phyloP scores from a whole-genome alignment of 2,797 vertebrate genomes.

The Sebastolobus alascanus region DNA sequence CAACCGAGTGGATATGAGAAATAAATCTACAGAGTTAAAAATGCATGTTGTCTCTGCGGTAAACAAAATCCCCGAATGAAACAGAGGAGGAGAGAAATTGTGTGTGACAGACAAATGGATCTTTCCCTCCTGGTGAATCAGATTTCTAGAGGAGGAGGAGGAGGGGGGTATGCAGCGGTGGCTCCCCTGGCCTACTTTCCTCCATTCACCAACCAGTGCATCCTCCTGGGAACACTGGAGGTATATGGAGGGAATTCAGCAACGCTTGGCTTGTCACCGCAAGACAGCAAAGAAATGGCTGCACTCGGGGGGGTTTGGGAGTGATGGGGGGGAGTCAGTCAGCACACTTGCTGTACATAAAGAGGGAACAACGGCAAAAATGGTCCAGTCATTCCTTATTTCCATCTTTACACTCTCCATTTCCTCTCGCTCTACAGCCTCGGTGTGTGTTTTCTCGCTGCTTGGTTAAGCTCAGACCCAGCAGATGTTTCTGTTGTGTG shows the following conservation, averaged over 20 bases:
- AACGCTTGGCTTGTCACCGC: slow-evolving; percentile 79
- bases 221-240: slow-evolving; percentile 72
- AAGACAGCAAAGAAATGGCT: slow-evolving; percentile 64
- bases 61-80: slow-evolving; percentile 50
- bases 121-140: slow-evolving; percentile 59
- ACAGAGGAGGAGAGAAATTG: slow-evolving; percentile 50
- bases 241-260: slow-evolving; percentile 70
- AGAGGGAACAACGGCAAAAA: slow-evolving; percentile 34
- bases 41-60: slow-evolving; percentile 38
- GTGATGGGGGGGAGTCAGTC: slow-evolving; percentile 34
- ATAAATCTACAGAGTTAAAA: slow-evolving; percentile 35
- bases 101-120: slow-evolving; percentile 69
- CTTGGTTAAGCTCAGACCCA: slow-evolving; percentile 40
- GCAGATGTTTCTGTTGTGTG: slow-evolving; percentile 64
- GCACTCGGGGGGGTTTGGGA: slow-evolving; percentile 32
- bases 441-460: slow-evolving; percentile 12
- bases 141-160: slow-evolving; percentile 52
- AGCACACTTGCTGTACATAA: slow-evolving; percentile 53
- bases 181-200: slow-evolving; percentile 80
- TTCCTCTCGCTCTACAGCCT: slow-evolving; percentile 22
- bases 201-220: slow-evolving; percentile 62
- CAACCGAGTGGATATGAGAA: slow-evolving; percentile 8
- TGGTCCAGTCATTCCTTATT: slow-evolving; percentile 45
- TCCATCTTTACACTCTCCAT: slow-evolving; percentile 48
- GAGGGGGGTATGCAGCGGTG: slow-evolving; percentile 42